Percentiles rank a stretch among this genome's conserved stretches.
phyloP scores from a whole-genome alignment of 1,140 invertebrate species.

The Halotydeus destructor region DNA sequence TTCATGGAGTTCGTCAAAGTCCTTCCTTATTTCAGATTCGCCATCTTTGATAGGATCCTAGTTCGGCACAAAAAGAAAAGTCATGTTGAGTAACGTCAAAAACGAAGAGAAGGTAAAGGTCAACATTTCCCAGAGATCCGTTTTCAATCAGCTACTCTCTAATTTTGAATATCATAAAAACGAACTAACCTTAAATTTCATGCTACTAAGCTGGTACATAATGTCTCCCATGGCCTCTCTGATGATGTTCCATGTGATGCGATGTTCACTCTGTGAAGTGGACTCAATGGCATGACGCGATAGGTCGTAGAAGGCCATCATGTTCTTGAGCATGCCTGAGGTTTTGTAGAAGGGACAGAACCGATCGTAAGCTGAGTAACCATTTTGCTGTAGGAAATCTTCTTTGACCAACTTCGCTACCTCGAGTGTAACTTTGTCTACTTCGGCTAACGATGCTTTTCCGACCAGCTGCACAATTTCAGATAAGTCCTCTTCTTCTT shows the following conservation, averaged over 20 bases:
- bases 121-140: neutral
- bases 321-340: constrained; percentile 93
- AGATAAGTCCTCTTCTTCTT: constrained; percentile 97
- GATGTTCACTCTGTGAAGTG: constrained; percentile 95
- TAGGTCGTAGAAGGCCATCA: constrained; percentile 96
- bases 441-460: constrained; percentile 93
- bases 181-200: constrained; percentile 96
- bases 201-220: constrained; percentile 90
- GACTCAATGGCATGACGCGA: constrained; percentile 89
- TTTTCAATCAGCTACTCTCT: neutral
- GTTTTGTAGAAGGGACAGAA: constrained; percentile 99
- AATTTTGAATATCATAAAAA: no score
- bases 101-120: neutral
- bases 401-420: constrained; percentile 96
- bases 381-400: constrained; percentile 97
- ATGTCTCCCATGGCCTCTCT: constrained; percentile 87
- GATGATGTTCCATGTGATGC: constrained; percentile 95
- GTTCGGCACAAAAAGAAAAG: constrained; percentile 22
- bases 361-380: constrained; percentile 86
- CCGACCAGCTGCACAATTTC: constrained; percentile 99
- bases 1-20: constrained; percentile 85
- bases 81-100: constrained; percentile 7
- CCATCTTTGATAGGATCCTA: constrained; percentile 94
- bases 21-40: constrained; percentile 85
- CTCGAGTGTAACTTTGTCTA: constrained; percentile 97